phyloP scores from a whole-genome alignment of 2,113 vertebrate genomes.

The Antennarius striatus region DNA sequence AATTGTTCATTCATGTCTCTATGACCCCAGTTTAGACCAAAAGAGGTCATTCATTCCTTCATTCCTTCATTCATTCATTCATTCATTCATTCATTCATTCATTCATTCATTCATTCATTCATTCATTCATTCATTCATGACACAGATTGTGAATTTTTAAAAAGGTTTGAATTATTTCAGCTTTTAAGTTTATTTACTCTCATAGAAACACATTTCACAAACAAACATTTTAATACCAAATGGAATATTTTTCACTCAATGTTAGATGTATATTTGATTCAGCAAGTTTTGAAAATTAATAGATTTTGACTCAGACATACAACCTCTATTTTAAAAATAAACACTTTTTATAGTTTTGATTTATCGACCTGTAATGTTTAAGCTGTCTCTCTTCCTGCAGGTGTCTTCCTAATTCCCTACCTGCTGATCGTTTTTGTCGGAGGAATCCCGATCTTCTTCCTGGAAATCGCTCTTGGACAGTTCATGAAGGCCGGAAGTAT shows the following conservation, averaged over 20 bases:
- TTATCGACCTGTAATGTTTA: not conserved
- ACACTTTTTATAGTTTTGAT: too few relatives aligned
- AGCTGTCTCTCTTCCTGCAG: slow-evolving; percentile 57
- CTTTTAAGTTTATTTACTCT: too few relatives aligned
- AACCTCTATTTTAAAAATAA: too few relatives aligned
- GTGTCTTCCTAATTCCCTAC: slow-evolving; percentile 87
- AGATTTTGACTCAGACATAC: too few relatives aligned
- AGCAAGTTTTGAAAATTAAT: too few relatives aligned
- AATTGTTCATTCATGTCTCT: slow-evolving; percentile 20
- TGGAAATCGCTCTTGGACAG: slow-evolving; percentile 85
- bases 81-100: not conserved
- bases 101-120: not conserved
- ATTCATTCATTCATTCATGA: not conserved
- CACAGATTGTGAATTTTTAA: too few relatives aligned
- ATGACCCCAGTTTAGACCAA: not conserved
- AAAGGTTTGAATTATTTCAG: too few relatives aligned
- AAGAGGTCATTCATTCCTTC: too few relatives aligned
- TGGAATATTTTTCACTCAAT: too few relatives aligned
- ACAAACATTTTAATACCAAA: too few relatives aligned
- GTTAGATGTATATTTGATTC: too few relatives aligned
- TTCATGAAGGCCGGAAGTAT: slow-evolving; percentile 89
- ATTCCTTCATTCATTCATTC: not conserved
- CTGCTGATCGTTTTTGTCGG: slow-evolving; percentile 80
- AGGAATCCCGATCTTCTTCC: slow-evolving; percentile 86
- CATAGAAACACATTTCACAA: too few relatives aligned